These are phyloP conservation scores for Nansenia antarctica DNA, from an alignment of 2,113 vertebrate genomes.

Conservation along the genomic window DNA sequence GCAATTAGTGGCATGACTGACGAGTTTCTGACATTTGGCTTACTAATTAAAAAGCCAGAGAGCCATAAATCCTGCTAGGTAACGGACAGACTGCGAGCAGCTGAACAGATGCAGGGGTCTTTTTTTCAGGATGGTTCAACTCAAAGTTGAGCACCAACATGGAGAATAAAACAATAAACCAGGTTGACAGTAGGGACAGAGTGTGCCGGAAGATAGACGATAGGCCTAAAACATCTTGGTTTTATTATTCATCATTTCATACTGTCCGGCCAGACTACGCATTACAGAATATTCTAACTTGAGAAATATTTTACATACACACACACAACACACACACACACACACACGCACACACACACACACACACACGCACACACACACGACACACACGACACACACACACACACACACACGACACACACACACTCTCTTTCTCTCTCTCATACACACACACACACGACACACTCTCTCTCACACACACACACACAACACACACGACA, in stretches of 20 bases:
- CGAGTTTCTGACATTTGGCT: slow-evolving; percentile 26
- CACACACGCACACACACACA: background rate
- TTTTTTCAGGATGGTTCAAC: background rate
- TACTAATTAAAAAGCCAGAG: background rate
- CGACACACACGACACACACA: no score
- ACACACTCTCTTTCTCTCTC: no score
- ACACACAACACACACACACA: background rate
- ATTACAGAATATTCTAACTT: no score
- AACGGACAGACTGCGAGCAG: background rate
- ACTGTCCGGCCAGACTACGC: no score
- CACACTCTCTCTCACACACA: background rate
- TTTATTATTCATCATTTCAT: no score
- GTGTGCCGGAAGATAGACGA: background rate
- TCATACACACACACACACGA: background rate
- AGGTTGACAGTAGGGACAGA: background rate
- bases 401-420: background rate
- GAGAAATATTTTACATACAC: no score
- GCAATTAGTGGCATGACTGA: slow-evolving; percentile 25
- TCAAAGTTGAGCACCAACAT: background rate
- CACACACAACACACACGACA: background rate
- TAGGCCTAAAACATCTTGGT: no score
- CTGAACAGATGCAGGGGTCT: slow-evolving; percentile 19
- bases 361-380: background rate
- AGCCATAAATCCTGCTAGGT: slow-evolving; percentile 13
- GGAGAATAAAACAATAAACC: background rate